Evolutionary conservation across 2,888 invertebrate species (phyloP).

Genomic region (Rhamnusium bicolor): DNA sequence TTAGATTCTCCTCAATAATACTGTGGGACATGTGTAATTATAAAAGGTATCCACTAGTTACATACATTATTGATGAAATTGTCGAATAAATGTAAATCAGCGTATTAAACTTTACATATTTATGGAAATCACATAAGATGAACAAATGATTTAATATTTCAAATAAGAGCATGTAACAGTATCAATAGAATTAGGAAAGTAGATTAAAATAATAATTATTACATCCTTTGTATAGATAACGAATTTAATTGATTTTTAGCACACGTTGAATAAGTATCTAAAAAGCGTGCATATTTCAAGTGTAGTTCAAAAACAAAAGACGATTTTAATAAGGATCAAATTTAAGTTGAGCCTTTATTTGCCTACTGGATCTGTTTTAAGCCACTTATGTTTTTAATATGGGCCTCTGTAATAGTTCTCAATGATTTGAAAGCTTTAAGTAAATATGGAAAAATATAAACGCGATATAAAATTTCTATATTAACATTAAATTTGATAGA

Average conservation of each 20-base stretch:
- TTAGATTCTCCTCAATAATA: neutral
- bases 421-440: slow-evolving; percentile 56
- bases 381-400: slow-evolving; percentile 71
- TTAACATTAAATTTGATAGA: neutral
- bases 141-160: too few relatives aligned
- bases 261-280: slow-evolving; percentile 26
- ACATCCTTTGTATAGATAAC: neutral
- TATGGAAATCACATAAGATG: too few relatives aligned
- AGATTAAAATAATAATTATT: slow-evolving; percentile 12
- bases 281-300: slow-evolving; percentile 61
- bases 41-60: neutral
- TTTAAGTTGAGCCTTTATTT: slow-evolving; percentile 70
- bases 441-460: slow-evolving; percentile 53
- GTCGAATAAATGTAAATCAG: too few relatives aligned
- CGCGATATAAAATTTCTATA: slow-evolving; percentile 14
- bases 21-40: neutral
- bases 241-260: slow-evolving; percentile 33
- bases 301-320: slow-evolving; percentile 68
- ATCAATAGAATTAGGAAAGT: slow-evolving; percentile 7
- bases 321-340: slow-evolving; percentile 70
- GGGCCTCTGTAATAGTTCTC: slow-evolving; percentile 57
- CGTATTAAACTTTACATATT: too few relatives aligned
- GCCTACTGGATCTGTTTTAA: slow-evolving; percentile 68
- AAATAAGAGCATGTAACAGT: too few relatives aligned
- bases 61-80: neutral